phyloP scores from a whole-genome alignment of 1,140 invertebrate genomes.

The Halyomorpha halys region DNA sequence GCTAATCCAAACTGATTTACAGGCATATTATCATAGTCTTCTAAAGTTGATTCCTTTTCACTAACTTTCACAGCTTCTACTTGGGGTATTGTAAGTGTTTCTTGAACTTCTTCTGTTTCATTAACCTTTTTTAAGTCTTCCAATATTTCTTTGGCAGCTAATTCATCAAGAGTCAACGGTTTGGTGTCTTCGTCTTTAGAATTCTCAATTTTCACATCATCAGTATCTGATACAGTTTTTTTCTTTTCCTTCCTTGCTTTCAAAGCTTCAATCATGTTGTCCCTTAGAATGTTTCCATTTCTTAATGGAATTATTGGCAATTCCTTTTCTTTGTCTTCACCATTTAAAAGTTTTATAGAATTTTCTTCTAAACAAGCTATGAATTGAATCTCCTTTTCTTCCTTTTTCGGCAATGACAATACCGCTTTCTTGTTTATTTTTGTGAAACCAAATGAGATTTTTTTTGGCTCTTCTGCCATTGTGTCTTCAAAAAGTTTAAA shows the following conservation, averaged over 20 bases:
- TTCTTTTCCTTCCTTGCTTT: conserved; percentile 18
- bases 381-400: conserved; percentile 46
- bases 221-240: neutral
- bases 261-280: conserved; percentile 17
- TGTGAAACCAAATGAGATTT: conserved; percentile 51
- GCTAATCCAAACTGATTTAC: conserved; percentile 81
- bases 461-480: conserved; percentile 47
- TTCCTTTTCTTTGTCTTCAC: conserved; percentile 24
- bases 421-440: conserved; percentile 37
- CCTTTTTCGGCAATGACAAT: conserved; percentile 35
- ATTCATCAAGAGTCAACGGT: conserved; percentile 39
- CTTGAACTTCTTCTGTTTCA: conserved; percentile 32
- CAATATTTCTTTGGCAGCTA: conserved; percentile 46
- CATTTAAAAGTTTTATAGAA: conserved; percentile 46
- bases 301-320: conserved; percentile 29
- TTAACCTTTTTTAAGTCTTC: conserved; percentile 33
- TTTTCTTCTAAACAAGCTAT: conserved; percentile 65
- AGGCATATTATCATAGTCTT: conserved; percentile 85
- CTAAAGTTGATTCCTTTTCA: conserved; percentile 57
- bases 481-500: too few species aligned
- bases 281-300: conserved; percentile 15
- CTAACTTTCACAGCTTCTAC: conserved; percentile 41
- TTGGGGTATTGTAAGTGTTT: conserved; percentile 40
- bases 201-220: neutral
- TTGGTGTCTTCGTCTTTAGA: neutral